Evolutionary conservation across 2,113 vertebrate species (phyloP), one percentile per base, ranked within the genome.

Genomic region (Labrus mixtus): DNA sequence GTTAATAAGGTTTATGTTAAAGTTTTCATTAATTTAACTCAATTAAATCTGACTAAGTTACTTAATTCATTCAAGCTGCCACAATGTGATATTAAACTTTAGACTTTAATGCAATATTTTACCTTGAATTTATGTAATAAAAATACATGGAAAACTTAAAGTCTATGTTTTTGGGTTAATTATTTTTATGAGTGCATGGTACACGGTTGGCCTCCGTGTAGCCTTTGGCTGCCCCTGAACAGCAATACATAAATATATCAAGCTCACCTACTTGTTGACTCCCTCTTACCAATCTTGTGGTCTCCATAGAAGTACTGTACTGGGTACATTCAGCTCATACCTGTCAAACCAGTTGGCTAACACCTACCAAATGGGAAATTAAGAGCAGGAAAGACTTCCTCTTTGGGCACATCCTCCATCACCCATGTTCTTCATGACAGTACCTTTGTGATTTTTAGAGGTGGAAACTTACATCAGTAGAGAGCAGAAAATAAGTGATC

Each of bases 331-430:
- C 29, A 33, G 73, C 54, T 58, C 23, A 48, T 16, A 13, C 3
- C 76, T 76, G 82, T 79, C 59, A 25, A 48, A 33, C 45, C 17
- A 60, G 50, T 45, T 19, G 20, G 9, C 48, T 33, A 37, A 63
- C 79, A 76, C 53, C 36, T 46, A 51, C 36, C 10, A 69, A 78
- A 85, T 80, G 45, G 39, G 6, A 48, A 36, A 23, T 33, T 78
- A 65, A 79, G n/a, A n/a, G n/a, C n/a, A 84, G 71, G 74, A 77
- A 65, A 25, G 19, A 19, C 22, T 57, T 15, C 6, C 5, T 45
- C 9, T 66, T 45, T 22, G 10, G 10, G 3, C 58, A 68, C 22
- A 25, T 87, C 23, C 10, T 3, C 54, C 10, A 53, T 67, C 79
- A 25, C 62, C 70, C 20, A 46, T 61, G 48, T 81, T 79, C 60